These are phyloP conservation scores for Odontamblyopus rebecca DNA, from an alignment of 2,797 vertebrate genomes.

Conservation along the genomic window DNA sequence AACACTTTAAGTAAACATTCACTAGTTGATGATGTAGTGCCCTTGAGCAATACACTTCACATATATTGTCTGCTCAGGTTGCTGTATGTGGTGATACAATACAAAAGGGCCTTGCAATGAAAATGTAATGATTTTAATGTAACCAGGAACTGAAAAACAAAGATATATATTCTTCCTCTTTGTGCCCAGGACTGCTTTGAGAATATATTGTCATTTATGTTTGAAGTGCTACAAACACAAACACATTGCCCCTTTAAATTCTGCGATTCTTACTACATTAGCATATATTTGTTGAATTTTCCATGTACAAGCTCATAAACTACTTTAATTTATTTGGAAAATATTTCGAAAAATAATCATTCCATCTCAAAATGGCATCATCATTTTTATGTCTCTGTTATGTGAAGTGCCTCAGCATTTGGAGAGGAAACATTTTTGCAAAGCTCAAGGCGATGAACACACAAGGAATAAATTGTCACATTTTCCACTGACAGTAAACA, in stretches of 20 bases:
- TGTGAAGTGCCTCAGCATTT: conserved; percentile 47
- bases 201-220: too few relatives aligned
- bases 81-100: too few relatives aligned
- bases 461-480: conserved; percentile 55
- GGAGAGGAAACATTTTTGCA: conserved; percentile 57
- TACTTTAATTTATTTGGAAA: background rate
- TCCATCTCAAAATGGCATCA: background rate
- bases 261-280: background rate
- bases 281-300: background rate
- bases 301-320: background rate
- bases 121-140: background rate
- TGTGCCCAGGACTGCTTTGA: too few relatives aligned
- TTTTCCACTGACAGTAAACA: conserved; percentile 60
- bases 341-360: background rate
- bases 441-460: conserved; percentile 39
- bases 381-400: background rate
- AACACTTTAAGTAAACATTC: background rate
- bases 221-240: background rate
- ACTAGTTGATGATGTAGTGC: background rate
- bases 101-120: too few relatives aligned
- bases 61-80: background rate
- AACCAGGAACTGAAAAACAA: background rate
- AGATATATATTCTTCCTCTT: too few relatives aligned
- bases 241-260: too few relatives aligned
- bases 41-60: background rate